Evolutionary conservation across 1,140 invertebrate species (phyloP).

Genomic region (Diachasmimorpha longicaudata): DNA sequence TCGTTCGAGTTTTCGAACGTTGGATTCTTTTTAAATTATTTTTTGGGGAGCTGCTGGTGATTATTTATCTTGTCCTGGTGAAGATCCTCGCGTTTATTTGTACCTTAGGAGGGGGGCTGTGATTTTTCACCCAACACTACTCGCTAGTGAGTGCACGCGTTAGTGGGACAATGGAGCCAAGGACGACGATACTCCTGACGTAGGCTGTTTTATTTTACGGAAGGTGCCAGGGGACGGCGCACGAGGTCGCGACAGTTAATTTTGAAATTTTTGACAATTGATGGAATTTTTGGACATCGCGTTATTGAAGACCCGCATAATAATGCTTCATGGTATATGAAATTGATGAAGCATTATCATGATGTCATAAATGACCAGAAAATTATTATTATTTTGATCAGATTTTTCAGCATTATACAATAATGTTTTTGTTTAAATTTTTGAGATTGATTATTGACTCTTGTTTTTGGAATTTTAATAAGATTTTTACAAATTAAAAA

Average conservation of each 20-base stretch:
- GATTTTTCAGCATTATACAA: no score
- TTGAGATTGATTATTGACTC: no score
- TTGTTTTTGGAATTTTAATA: no score
- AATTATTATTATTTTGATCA: no score
- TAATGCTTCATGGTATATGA: no score
- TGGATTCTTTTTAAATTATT: not conserved
- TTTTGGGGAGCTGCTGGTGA: not conserved
- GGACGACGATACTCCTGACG: not conserved
- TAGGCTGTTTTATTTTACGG: not conserved
- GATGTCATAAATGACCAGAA: no score
- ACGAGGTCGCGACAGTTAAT: not conserved
- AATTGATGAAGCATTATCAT: no score
- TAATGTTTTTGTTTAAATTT: no score
- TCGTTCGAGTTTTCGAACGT: slow-evolving; percentile 27
- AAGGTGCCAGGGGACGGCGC: not conserved
- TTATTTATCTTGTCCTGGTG: not conserved
- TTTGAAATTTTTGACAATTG: not conserved
- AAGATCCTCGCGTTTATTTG: not conserved
- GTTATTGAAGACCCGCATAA: no score
- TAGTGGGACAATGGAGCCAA: not conserved
- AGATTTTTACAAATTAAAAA: no score
- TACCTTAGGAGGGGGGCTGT: not conserved
- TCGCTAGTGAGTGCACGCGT: not conserved
- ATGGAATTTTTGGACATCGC: no score
- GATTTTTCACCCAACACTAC: not conserved